These are phyloP conservation scores for Steinernema scapterisci DNA, from an alignment of 2,888 invertebrate species.

Conservation along the genomic window DNA sequence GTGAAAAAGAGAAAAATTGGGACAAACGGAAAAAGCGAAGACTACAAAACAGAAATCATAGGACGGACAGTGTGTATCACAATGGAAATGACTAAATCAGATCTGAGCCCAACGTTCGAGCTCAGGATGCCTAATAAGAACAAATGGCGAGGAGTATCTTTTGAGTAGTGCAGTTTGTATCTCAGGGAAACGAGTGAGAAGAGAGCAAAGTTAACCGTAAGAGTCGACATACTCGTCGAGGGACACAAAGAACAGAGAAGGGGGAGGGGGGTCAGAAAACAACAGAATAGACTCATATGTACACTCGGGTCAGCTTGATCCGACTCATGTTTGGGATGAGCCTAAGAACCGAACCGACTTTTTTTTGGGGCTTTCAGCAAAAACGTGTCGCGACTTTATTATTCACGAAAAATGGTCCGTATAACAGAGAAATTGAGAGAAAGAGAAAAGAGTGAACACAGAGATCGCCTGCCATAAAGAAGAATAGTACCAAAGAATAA, in stretches of 20 bases:
- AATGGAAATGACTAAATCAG: no score
- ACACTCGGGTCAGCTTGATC: not conserved
- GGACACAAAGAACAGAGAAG: not conserved
- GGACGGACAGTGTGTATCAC: no score
- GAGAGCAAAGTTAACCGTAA: slow-evolving; percentile 22
- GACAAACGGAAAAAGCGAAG: no score
- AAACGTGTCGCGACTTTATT: not conserved
- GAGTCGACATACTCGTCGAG: not conserved
- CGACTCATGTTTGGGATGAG: not conserved
- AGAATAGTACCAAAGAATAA: not conserved
- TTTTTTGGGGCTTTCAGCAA: not conserved
- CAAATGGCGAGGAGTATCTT: not conserved
- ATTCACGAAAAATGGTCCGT: no score
- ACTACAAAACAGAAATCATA: no score
- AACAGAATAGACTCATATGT: not conserved
- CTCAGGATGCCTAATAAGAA: no score
- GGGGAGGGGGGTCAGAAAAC: not conserved
- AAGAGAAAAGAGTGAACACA: not conserved
- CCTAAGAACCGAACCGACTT: not conserved
- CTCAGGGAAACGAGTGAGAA: not conserved
- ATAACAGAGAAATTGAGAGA: not conserved
- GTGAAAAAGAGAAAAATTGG: no score
- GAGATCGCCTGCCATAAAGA: slow-evolving; percentile 25
- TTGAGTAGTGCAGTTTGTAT: slow-evolving; percentile 14
- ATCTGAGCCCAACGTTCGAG: no score